Base-by-base conservation (phyloP, 2,797 vertebrate species). In the Enteromius fasciolatus region DNA sequence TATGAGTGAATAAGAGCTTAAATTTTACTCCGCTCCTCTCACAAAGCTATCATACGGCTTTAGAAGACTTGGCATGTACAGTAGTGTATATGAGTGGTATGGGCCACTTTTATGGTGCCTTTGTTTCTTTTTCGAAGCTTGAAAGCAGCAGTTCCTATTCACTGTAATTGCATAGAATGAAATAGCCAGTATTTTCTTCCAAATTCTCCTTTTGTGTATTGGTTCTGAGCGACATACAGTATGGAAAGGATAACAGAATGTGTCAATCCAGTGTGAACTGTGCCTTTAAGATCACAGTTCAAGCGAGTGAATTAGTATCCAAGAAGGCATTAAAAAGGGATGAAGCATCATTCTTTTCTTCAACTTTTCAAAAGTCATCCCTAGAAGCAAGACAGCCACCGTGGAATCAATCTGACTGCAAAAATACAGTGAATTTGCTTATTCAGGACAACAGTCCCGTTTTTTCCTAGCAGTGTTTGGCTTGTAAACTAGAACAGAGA, bases 281-380 rank as follows among this genome's bases (percentile, higher is more conserved):
- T 39, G n/a, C 52, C 75, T 77, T 75, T n/a, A 67, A 28, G 59
- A 76, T 67, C 72, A 52, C 57, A 82, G 39, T 57, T 57, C 48
- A 33, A 31, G 46, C 28, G 17, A 52, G 73, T 64, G 57, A 52
- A 66, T 31, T 66, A 18, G 46, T 39, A 74, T 15, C 20, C 8
- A 6, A 48, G 52, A 59, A 77, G 52, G 10, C 64, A 63, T 68
- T 69, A 70, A 70, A 77, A 59, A 69, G 20, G 31, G n/a, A 83
- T 76, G 81, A 76, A 59, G 41, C 64, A 61, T 77, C 31, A 76
- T 44, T 83, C 18, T 61, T 46, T 59, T 78, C 66, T 79, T 46
- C 48, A 33, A 57, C 31, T 39, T 64, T 82, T 48, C 69, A 66
- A 50, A 5, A n/a, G 36, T 48, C 57, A 33, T 81, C 69, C 9